Conservation (phyloP, 2,888 invertebrate genomes). For the Ceraclea dissimilis region DNA sequence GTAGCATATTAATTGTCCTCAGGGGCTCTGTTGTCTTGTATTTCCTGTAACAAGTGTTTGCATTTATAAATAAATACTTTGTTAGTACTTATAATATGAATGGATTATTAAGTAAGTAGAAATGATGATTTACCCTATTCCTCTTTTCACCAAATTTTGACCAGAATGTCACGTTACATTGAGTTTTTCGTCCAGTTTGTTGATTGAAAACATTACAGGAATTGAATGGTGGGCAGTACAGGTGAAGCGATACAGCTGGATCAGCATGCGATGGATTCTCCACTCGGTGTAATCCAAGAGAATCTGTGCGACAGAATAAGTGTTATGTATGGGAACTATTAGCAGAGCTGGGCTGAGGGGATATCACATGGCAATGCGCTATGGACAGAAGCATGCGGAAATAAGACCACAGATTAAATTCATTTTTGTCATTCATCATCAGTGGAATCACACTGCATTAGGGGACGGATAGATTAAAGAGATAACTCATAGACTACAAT, state of each 20-base stretch:
- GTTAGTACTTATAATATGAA: background rate
- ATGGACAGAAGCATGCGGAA: too few relatives aligned
- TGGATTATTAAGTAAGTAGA: background rate
- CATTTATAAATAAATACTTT: background rate
- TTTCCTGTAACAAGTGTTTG: conserved; percentile 19
- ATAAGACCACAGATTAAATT: too few relatives aligned
- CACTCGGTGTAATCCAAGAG: conserved; percentile 89
- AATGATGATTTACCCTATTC: conserved; percentile 45
- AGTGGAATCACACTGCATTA: too few relatives aligned
- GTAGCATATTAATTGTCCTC: conserved; percentile 23
- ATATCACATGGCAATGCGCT: too few relatives aligned
- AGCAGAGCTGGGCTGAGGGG: too few relatives aligned
- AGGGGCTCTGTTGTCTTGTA: conserved; percentile 21
- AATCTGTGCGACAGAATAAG: conserved; percentile 53
- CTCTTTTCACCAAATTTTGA: conserved; percentile 80
- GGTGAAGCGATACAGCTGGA: conserved; percentile 83
- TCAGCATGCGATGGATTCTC: conserved; percentile 89
- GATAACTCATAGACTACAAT: too few relatives aligned
- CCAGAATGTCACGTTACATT: conserved; percentile 77
- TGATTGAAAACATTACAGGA: conserved; percentile 87
- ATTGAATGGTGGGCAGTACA: conserved; percentile 91
- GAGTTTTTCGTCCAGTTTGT: conserved; percentile 70
- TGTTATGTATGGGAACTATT: too few relatives aligned
- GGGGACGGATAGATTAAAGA: too few relatives aligned
- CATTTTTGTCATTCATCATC: too few relatives aligned